A percentile compares a stretch with the other conserved stretches of the same genome.
These are phyloP conservation scores for Torymus tubicola DNA, from an alignment of 2,888 invertebrate species.

Conservation along the genomic window DNA sequence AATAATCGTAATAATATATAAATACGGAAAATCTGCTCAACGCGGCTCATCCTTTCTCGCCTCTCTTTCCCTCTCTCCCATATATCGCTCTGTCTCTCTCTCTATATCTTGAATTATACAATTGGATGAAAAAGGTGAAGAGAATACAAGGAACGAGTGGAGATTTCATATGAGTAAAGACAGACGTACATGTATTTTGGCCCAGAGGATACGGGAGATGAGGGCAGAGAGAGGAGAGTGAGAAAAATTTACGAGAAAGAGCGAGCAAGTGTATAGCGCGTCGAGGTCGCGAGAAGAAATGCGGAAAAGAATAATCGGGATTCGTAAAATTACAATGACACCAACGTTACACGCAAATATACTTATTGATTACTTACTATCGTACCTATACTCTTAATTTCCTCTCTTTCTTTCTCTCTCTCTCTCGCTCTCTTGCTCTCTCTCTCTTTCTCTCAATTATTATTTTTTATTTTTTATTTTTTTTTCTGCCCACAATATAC, in stretches of 20 bases:
- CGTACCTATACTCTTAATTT: constrained; percentile 46
- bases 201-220: not conserved
- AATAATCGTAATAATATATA: not conserved
- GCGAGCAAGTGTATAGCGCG: constrained; percentile 1
- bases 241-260: not conserved
- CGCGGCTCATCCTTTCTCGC: not conserved
- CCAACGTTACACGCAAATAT: constrained; percentile 58
- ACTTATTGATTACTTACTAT: constrained; percentile 53
- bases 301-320: constrained; percentile 27
- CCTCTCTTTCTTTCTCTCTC: constrained; percentile 17
- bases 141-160: constrained; percentile 10
- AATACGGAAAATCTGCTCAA: not conserved
- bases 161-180: constrained; percentile 15
- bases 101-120: constrained; percentile 11
- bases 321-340: constrained; percentile 55
- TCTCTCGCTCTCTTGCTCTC: no score
- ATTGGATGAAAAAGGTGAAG: not conserved
- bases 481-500: constrained; percentile 17
- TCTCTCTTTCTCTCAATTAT: no score
- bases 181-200: constrained; percentile 4
- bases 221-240: no score
- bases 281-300: not conserved
- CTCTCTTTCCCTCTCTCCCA: no score
- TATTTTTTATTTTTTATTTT: not conserved
- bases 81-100: no score